Evolutionary conservation across 2,797 vertebrate genomes (phyloP).

Genomic region (Melopsittacus undulatus): DNA sequence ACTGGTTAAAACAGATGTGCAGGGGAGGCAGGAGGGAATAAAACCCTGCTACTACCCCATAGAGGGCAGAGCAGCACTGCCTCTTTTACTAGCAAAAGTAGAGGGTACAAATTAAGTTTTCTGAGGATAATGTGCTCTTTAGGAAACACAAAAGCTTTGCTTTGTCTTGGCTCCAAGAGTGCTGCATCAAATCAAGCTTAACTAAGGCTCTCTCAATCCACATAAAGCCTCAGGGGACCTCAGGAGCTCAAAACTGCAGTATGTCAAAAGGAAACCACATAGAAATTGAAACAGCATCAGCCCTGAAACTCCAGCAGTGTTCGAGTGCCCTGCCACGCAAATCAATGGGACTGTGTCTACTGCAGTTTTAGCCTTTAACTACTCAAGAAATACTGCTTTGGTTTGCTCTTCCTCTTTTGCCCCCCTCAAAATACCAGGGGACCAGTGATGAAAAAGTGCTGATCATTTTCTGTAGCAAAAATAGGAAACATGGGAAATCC

Average conservation of each 20-base stretch:
- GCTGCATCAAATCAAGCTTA: constrained; percentile 45
- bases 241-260: neutral
- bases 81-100: neutral
- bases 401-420: neutral
- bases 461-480: neutral
- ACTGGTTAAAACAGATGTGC: constrained; percentile 8
- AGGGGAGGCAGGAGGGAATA: neutral
- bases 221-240: neutral
- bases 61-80: neutral
- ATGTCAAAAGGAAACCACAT: neutral
- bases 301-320: rapidly evolving
- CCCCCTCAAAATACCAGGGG: neutral
- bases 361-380: neutral
- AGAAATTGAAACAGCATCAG: neutral
- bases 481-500: neutral
- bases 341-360: neutral
- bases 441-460: rapidly evolving
- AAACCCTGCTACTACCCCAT: neutral
- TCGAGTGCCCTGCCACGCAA: neutral
- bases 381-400: neutral
- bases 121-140: neutral
- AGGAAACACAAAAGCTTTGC: constrained; percentile 35
- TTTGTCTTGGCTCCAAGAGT: constrained; percentile 31
- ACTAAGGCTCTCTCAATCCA: constrained; percentile 32
- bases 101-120: neutral